Evolutionary conservation across 2,797 vertebrate species (phyloP), one percentile per base, ranked within the genome.

Genomic region (Danio aesculapii): DNA sequence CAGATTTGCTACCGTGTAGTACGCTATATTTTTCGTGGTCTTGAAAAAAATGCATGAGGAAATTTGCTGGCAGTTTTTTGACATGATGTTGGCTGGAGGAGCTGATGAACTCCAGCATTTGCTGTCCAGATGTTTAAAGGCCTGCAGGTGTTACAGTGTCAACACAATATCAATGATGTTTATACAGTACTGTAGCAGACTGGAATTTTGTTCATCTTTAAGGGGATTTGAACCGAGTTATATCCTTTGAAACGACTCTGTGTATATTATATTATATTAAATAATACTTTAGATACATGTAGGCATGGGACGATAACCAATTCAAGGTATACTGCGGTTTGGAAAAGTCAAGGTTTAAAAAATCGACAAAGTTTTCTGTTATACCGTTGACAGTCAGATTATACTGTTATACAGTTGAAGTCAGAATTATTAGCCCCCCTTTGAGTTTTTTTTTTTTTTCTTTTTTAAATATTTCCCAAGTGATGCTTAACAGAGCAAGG

Each of bases 71-170:
- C 7, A 0, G 10, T 55, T 57, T 19, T 44, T 13, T 19, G 59
- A 63, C 30, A 19, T 63, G 21, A 14, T 39, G 16, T 41, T 53
- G 39, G 16, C 69, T 1, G 52, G n/a, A 1, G 7, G 16, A 47
- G 43, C 30, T 41, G 30, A 53, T 63, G 4, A 50, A 63, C 72
- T 49, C 8, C 16, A 21, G 12, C 43, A 30, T 66, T 17, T 62
- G 58, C 57, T 47, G 9, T 77, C 52, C 75, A 57, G 52, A 57
- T 77, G 63, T 76, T 55, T 44, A 30, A 44, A 57, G 52, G 39
- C 69, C 52, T 66, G 61, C 11, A 52, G n/a, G 12, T 64, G n/a
- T 67, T 57, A 67, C 41, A 67, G 41, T 67, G 49, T 17, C 0
- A 5, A 75, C 16, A 19, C 19, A 1, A 71, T 14, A 71, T 30